phyloP scores from a whole-genome alignment of 2,888 invertebrate genomes.

The Agrilus mali region DNA sequence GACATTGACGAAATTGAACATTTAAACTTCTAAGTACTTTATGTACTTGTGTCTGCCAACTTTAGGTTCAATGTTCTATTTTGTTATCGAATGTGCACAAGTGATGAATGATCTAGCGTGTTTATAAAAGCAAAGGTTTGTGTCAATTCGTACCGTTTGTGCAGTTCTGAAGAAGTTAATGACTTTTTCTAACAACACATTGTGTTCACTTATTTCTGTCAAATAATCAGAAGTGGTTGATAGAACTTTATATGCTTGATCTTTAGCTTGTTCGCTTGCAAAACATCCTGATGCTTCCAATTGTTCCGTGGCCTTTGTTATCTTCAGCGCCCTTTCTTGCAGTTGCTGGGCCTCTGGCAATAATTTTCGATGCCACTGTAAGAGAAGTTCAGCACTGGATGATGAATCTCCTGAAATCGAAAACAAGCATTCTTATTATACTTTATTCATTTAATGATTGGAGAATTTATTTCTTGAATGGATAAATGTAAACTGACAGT shows the following conservation, averaged over 20 bases:
- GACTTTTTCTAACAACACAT: slow-evolving; percentile 51
- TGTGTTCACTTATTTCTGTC: slow-evolving; percentile 55
- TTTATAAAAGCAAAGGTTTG: background rate
- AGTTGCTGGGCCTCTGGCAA: slow-evolving; percentile 59
- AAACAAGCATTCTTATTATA: background rate
- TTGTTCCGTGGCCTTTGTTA: slow-evolving; percentile 66
- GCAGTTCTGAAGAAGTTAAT: slow-evolving; percentile 59
- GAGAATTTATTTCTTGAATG: too few species aligned
- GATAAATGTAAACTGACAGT: background rate
- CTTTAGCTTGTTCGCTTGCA: slow-evolving; percentile 53
- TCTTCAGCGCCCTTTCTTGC: slow-evolving; percentile 62
- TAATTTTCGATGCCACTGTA: slow-evolving; percentile 55
- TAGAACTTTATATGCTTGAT: slow-evolving; percentile 52
- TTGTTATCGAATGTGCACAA: background rate
- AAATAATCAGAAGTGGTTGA: slow-evolving; percentile 57
- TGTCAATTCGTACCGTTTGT: slow-evolving; percentile 40
- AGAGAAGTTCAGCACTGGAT: slow-evolving; percentile 50
- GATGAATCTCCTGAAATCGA: slow-evolving; percentile 52
- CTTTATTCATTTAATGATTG: background rate
- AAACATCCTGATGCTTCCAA: slow-evolving; percentile 57
- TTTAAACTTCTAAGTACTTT: too few species aligned
- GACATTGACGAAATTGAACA: too few species aligned
- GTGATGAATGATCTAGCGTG: too few species aligned
- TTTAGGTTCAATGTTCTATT: too few species aligned
- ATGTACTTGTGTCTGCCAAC: too few species aligned